Evolutionary conservation across 1,140 invertebrate species (phyloP).

Genomic region (Armadillidium nasatum): DNA sequence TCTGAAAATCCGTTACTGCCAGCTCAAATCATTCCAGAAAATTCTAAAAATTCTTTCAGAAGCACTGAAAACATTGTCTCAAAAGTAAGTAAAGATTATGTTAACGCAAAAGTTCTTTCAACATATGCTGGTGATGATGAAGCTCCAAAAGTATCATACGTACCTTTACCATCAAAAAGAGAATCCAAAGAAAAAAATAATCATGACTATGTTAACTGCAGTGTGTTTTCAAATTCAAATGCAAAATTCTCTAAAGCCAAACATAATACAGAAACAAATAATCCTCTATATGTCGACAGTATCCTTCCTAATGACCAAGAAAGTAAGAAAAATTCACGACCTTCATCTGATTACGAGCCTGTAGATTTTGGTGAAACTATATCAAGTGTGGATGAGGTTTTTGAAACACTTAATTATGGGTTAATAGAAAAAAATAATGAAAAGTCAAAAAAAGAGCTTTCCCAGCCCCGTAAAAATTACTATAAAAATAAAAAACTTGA

Average conservation of each 20-base stretch:
- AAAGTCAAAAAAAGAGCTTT: constrained; percentile 1
- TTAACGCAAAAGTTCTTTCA: constrained; percentile 39
- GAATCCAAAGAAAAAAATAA: constrained; percentile 29
- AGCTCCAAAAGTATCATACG: constrained; percentile 30
- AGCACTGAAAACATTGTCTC: background rate
- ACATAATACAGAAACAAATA: constrained; percentile 26
- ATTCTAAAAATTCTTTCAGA: background rate
- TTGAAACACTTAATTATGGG: constrained; percentile 40
- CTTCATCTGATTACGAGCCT: constrained; percentile 26
- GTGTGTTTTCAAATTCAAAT: constrained; percentile 16
- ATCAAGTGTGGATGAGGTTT: constrained; percentile 38
- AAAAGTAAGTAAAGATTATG: constrained; percentile 31
- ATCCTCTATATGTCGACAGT: constrained; percentile 21
- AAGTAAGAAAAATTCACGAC: constrained; percentile 31
- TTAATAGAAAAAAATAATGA: constrained; percentile 29
- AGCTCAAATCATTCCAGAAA: background rate
- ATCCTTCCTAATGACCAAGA: background rate
- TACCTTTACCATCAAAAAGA: constrained; percentile 38
- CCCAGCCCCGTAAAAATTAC: constrained; percentile 14
- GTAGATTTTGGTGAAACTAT: constrained; percentile 40
- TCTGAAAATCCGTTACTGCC: background rate
- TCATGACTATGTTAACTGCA: constrained; percentile 42
- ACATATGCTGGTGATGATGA: constrained; percentile 30
- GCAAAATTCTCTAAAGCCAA: constrained; percentile 14
- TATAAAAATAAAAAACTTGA: constrained; percentile 31